A percentile compares a stretch with the other conserved stretches of the same genome.
Evolutionary conservation across 2,113 vertebrate genomes (phyloP).

Genomic region (Xiphophorus couchianus): DNA sequence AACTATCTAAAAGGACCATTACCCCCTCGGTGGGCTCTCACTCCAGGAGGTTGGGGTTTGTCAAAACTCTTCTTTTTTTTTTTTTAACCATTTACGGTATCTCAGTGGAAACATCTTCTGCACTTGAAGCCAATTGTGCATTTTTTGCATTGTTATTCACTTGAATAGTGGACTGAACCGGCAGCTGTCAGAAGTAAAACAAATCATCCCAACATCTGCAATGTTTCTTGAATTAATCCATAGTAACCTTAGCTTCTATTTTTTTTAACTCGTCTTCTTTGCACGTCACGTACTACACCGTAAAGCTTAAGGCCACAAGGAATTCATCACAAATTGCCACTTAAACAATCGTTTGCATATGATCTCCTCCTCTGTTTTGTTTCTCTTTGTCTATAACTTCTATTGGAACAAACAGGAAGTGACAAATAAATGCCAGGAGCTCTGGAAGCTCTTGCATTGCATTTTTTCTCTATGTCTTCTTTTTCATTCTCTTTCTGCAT

Average conservation of each 20-base stretch:
- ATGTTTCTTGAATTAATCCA: conserved; percentile 2
- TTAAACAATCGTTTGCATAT: conserved; percentile 6
- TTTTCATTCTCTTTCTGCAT: conserved; percentile 27
- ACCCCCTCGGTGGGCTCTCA: conserved; percentile 64
- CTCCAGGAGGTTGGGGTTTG: conserved; percentile 56
- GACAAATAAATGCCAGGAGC: conserved; percentile 46
- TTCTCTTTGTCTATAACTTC: conserved; percentile 28
- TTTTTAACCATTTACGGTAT: conserved; percentile 36
- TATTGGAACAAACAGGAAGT: conserved; percentile 36
- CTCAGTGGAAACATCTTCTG: conserved; percentile 35
- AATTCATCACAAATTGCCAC: conserved; percentile 7
- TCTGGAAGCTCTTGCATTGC: conserved; percentile 39
- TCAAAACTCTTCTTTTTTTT: conserved; percentile 41
- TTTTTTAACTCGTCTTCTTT: background rate
- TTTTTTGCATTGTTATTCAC: conserved; percentile 26
- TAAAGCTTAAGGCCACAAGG: conserved; percentile 7
- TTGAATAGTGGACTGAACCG: conserved; percentile 10
- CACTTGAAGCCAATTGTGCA: conserved; percentile 25
- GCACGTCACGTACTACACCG: background rate
- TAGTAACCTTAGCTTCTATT: background rate
- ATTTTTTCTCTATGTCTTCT: too few species aligned
- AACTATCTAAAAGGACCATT: conserved; percentile 72
- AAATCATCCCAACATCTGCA: background rate
- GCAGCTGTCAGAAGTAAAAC: background rate
- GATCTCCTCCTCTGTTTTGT: conserved; percentile 1